Conservation (phyloP, 1,140 invertebrate species). For the Pachypeltis micranthus region DNA sequence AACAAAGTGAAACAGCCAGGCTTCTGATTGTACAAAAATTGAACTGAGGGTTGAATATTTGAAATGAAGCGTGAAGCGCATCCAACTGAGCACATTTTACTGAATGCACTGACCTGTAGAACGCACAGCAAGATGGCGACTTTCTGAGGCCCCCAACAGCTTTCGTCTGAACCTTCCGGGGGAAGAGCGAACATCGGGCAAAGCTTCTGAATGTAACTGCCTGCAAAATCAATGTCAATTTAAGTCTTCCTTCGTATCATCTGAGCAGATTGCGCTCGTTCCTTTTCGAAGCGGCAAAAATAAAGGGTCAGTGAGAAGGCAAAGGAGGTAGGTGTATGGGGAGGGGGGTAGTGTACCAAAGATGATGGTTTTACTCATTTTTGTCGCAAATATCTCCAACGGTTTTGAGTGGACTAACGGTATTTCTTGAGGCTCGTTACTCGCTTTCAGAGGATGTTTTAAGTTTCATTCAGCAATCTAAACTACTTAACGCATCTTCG, state of each 20-base stretch:
- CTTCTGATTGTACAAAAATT: neutral
- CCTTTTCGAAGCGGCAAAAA: no score
- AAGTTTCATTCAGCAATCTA: no score
- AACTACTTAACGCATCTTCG: no score
- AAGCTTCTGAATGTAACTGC: constrained; percentile 81
- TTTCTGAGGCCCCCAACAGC: constrained; percentile 86
- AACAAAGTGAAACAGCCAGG: constrained; percentile 22
- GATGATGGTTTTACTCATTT: no score
- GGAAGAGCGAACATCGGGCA: constrained; percentile 72
- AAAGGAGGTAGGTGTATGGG: no score
- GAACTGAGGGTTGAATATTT: neutral
- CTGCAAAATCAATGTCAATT: constrained; percentile 32
- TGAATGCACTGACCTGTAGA: constrained; percentile 53
- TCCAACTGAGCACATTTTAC: constrained; percentile 7
- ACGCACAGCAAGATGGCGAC: constrained; percentile 87
- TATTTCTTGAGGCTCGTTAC: no score
- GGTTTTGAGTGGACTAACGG: no score
- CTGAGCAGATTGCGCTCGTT: neutral
- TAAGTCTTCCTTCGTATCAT: neutral
- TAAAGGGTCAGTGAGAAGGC: no score
- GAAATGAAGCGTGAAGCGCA: no score
- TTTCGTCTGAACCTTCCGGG: constrained; percentile 53
- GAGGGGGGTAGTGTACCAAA: no score
- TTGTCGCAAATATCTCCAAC: no score
- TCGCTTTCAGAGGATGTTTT: no score